A percentile compares a stretch with the other conserved stretches of the same genome.
phyloP scores from a whole-genome alignment of 2,113 vertebrate genomes.

The Sander lucioperca region DNA sequence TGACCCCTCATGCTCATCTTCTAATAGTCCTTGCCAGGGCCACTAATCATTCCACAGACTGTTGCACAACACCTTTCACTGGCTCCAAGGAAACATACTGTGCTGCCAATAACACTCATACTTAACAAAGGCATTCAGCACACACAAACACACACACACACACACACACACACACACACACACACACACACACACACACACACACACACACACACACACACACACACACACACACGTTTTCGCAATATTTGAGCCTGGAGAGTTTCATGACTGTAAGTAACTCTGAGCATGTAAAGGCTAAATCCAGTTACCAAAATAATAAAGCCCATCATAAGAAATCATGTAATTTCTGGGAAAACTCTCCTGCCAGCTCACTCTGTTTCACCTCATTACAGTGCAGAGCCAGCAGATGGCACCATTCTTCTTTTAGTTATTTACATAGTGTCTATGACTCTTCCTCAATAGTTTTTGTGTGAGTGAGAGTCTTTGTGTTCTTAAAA shows the following conservation, averaged over 20 bases:
- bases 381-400: background rate
- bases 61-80: conserved; percentile 63
- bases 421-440: conserved; percentile 1
- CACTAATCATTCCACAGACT: conserved; percentile 64
- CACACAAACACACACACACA: background rate
- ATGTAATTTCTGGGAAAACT: conserved; percentile 17
- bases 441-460: background rate
- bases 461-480: background rate
- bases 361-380: background rate
- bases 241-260: conserved; percentile 9
- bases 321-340: conserved; percentile 11
- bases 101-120: conserved; percentile 51
- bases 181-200: background rate
- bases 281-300: background rate
- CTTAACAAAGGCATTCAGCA: conserved; percentile 41
- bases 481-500: background rate
- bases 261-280: conserved; percentile 5
- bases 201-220: conserved; percentile 1
- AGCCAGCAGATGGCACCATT: conserved; percentile 71
- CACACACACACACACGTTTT: conserved; percentile 9
- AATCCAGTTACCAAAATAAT: conserved; percentile 30
- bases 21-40: conserved; percentile 39
- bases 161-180: background rate
- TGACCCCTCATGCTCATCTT: conserved; percentile 58
- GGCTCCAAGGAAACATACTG: conserved; percentile 67